Conservation (phyloP, 2,888 invertebrate genomes). For the Drosophila neutralis region DNA sequence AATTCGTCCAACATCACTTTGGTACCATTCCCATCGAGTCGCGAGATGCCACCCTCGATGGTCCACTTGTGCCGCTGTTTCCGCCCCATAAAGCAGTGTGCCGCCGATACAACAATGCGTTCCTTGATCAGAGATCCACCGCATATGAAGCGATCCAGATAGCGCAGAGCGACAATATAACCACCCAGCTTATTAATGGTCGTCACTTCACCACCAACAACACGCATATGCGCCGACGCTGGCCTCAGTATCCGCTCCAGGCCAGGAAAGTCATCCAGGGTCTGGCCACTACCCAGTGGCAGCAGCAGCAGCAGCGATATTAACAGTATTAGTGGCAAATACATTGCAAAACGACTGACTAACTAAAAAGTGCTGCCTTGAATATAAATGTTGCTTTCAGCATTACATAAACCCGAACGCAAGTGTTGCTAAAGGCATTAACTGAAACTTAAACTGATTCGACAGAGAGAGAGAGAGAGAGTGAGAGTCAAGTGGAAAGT, state of each 20-base stretch:
- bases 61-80: neutral
- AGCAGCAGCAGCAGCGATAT: constrained; percentile 4
- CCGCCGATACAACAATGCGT: constrained; percentile 57
- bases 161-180: constrained; percentile 53
- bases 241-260: constrained; percentile 25
- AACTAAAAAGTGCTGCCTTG: neutral
- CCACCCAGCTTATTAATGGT: constrained; percentile 59
- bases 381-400: neutral
- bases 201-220: constrained; percentile 57
- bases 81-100: constrained; percentile 57
- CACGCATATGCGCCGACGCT: constrained; percentile 22
- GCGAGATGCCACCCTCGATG: constrained; percentile 47
- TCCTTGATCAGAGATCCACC: constrained; percentile 55
- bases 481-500: constrained; percentile 30
- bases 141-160: constrained; percentile 45
- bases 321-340: neutral
- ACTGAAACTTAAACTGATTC: constrained; percentile 14
- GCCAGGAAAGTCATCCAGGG: neutral
- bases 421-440: constrained; percentile 12
- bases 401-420: constrained; percentile 6
- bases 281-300: neutral
- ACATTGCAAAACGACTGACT: constrained; percentile 18
- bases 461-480: constrained; percentile 13
- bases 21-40: constrained; percentile 20
- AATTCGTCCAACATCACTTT: constrained; percentile 15